Evolutionary conservation across 1,140 invertebrate species (phyloP).

Genomic region (Euschistus heros): DNA sequence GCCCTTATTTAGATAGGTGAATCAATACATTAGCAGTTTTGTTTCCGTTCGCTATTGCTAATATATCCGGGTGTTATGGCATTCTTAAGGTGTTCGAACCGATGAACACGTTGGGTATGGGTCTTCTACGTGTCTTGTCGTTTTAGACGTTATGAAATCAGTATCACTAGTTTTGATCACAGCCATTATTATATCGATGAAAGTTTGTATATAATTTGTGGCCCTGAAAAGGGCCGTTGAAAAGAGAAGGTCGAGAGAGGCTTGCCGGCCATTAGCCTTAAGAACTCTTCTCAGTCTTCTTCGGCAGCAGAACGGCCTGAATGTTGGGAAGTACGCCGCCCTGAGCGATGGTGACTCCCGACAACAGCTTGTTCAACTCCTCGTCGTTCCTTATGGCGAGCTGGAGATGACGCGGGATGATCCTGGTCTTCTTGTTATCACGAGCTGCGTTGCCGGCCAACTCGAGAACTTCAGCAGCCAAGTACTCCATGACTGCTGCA

Average conservation of each 20-base stretch:
- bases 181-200: no score
- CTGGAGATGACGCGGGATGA: constrained; percentile 69
- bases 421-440: constrained; percentile 51
- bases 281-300: constrained; percentile 42
- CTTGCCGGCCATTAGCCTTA: constrained; percentile 8
- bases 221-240: constrained; percentile 18
- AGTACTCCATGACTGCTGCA: constrained; percentile 50
- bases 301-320: constrained; percentile 57
- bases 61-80: no score
- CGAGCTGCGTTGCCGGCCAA: constrained; percentile 48
- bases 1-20: no score
- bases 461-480: constrained; percentile 52
- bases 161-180: no score
- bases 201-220: constrained; percentile 5
- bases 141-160: no score
- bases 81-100: no score
- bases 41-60: no score
- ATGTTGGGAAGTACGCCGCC: constrained; percentile 75
- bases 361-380: constrained; percentile 64
- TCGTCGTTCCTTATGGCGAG: constrained; percentile 71
- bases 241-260: neutral
- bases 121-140: no score
- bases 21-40: no score
- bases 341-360: constrained; percentile 71
- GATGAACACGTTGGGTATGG: no score